Evolutionary conservation across 2,888 invertebrate species (phyloP), one percentile per base, ranked within the genome.

Genomic region (Drosophila trichaetosa): DNA sequence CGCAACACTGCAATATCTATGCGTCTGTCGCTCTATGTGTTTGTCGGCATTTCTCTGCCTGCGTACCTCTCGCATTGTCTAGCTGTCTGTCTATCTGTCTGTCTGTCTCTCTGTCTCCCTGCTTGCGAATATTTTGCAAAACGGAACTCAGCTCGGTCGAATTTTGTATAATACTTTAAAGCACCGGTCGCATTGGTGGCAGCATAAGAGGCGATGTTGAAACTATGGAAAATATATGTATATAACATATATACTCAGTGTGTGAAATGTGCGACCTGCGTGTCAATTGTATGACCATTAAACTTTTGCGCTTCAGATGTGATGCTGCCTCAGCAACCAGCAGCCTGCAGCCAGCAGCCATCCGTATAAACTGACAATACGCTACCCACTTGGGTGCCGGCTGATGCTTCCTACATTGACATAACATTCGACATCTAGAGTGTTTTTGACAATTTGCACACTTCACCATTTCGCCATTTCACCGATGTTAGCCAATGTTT

Each of bases 201-300:
- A 49, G 18, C 33, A 51, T 24, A 56, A 62, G 13, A 24, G 21
- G 21, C 29, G 11, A 27, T 0, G 7, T 54, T 24, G 54, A 36
- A 27, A 57, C 46, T 24, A 46, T 46, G 16, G 8, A 4, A 16
- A 24, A 24, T 46, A 24, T 2, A 16, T 46, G 46, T 29, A n/a
- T 46, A 57, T 16, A 38, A 16, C n/a, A 27, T 46, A 46, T 61
- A 24, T 18, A 58, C 36, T 36, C 49, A 11, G 27, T 49, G 46
- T 60, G 54, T 64, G 48, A 66, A 85, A 73, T 82, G 69, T 82
- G 87, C 79, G 77, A 77, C 76, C 77, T 75, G 67, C 36, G 65
- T 80, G 80, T 69, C 83, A 82, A 85, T 84, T 80, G 77, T 80
- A 67, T 74, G 73, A 48, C 84, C 81, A 85, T 85, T 85, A 87